phyloP scores from a whole-genome alignment of 1,140 invertebrate genomes.

The Heliothis subflexa region DNA sequence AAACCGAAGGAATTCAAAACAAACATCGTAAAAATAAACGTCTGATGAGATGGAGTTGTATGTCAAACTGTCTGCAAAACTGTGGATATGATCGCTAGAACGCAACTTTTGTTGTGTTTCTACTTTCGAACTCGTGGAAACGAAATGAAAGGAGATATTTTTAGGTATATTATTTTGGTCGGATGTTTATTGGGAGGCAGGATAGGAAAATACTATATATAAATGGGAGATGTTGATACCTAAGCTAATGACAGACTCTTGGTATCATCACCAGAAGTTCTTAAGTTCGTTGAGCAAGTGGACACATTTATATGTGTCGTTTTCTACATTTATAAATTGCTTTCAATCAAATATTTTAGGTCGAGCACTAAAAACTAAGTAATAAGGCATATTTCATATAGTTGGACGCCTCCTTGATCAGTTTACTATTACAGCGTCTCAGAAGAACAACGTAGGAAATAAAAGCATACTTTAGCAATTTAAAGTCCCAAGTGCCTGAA shows the following conservation, averaged over 20 bases:
- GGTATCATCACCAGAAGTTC: too few relatives aligned
- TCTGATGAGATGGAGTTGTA: slow-evolving; percentile 39
- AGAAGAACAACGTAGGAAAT: slow-evolving; percentile 5
- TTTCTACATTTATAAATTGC: too few relatives aligned
- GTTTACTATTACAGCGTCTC: not conserved
- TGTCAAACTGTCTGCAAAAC: slow-evolving; percentile 41
- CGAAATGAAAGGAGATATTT: slow-evolving; percentile 26
- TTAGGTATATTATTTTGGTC: slow-evolving; percentile 20
- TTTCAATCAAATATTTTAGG: too few relatives aligned
- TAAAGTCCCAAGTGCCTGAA: not conserved
- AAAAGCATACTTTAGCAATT: not conserved
- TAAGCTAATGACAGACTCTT: too few relatives aligned
- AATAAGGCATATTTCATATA: too few relatives aligned
- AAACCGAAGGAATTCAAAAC: slow-evolving; percentile 43
- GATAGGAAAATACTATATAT: not conserved
- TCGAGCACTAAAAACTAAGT: too few relatives aligned
- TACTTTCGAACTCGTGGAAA: slow-evolving; percentile 15
- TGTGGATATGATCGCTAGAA: slow-evolving; percentile 34
- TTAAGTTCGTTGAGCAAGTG: too few relatives aligned
- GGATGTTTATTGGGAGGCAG: not conserved
- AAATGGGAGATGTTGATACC: not conserved
- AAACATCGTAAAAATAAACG: slow-evolving; percentile 45
- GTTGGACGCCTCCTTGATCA: not conserved
- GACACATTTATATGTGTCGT: too few relatives aligned
- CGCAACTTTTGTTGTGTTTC: slow-evolving; percentile 31